These are phyloP conservation scores for Ditula angustiorana DNA, from an alignment of 2,888 invertebrate genomes.

Conservation along the genomic window DNA sequence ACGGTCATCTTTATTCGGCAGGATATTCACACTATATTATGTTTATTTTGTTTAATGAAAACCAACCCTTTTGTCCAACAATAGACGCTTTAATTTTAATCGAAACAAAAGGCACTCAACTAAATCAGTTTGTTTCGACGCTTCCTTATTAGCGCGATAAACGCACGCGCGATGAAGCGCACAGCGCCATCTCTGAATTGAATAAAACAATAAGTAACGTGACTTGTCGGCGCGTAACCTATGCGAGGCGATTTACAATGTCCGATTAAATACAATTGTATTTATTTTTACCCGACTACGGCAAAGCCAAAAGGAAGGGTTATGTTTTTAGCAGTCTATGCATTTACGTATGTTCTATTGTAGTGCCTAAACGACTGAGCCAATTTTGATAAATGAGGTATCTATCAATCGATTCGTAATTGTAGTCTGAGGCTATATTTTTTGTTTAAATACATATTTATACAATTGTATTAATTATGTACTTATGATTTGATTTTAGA, in stretches of 20 bases:
- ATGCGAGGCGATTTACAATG: constrained; percentile 39
- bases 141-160: constrained; percentile 36
- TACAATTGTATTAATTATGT: no score
- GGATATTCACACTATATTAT: neutral
- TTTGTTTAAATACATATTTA: no score
- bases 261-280: neutral
- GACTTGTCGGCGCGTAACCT: constrained; percentile 48
- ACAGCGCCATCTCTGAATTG: constrained; percentile 59
- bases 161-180: constrained; percentile 46
- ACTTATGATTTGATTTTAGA: no score
- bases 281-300: neutral
- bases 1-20: no score
- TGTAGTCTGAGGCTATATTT: no score
- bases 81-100: constrained; percentile 18
- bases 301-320: neutral
- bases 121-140: constrained; percentile 22
- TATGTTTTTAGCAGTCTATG: no score
- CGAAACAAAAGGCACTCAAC: constrained; percentile 36
- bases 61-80: neutral
- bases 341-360: no score
- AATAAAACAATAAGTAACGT: constrained; percentile 58
- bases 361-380: neutral
- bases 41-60: no score
- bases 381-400: no score
- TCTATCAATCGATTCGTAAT: no score